Conservation (phyloP, 1,140 invertebrate species). For the Drosophila paulistorum region DNA sequence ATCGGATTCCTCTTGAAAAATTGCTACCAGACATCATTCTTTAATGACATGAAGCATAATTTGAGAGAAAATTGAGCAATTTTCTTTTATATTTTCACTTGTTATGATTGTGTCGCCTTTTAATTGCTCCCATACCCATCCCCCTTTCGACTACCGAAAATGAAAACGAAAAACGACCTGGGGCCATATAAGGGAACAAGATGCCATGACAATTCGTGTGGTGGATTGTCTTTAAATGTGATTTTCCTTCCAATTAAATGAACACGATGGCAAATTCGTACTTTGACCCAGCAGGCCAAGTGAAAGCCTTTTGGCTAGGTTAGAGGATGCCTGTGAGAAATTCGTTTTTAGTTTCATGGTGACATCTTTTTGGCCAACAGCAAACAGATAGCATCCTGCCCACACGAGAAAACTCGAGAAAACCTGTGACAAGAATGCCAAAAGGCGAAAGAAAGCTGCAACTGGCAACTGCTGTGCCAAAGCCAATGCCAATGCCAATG, state of each 20-base stretch:
- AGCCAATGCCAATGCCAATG: no score
- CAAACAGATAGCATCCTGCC: constrained; percentile 3
- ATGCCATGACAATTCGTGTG: constrained; percentile 6
- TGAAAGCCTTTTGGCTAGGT: constrained; percentile 3
- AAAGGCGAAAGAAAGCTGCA: constrained; percentile 10
- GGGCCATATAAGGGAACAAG: neutral
- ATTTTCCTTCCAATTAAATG: constrained; percentile 10
- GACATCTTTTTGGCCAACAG: constrained; percentile 9
- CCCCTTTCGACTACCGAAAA: no score
- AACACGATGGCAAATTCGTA: neutral
- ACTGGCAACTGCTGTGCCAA: no score
- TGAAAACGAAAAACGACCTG: no score
- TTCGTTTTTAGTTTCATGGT: neutral
- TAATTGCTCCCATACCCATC: neutral
- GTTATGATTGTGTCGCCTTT: neutral
- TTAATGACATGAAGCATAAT: neutral
- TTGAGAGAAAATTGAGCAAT: constrained; percentile 9
- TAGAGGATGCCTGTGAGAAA: constrained; percentile 2
- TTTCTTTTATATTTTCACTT: neutral
- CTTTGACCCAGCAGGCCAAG: constrained; percentile 3
- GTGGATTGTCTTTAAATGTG: constrained; percentile 3
- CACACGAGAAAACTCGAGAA: neutral
- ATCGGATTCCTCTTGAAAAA: no score
- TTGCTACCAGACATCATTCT: neutral
- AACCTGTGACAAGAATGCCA: constrained; percentile 7